Base-by-base conservation (phyloP, 2,797 vertebrate genomes). In the Falco peregrinus region DNA sequence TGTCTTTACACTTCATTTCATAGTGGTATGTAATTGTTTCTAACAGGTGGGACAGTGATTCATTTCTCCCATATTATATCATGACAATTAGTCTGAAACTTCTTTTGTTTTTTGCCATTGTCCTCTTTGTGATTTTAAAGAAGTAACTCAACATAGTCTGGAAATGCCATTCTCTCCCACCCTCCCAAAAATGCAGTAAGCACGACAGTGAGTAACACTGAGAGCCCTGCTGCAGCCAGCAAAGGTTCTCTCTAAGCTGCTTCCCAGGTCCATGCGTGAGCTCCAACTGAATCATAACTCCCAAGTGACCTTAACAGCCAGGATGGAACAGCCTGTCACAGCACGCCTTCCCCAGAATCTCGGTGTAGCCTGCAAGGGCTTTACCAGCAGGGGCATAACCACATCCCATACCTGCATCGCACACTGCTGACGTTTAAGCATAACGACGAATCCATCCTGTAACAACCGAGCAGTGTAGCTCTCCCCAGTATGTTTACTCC, bases 301-400 rank as follows among this genome's bases (percentile, higher is more conserved):
- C 70, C 18, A 28, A 11, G 25, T 2, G 74, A 74, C 29, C 37
- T 41, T 10, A 29, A 29, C 1, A 20, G 69, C 41, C 73, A 43
- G 67, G 48, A 53, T 8, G 4, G 2, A 16, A 54, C 39, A 57
- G 74, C 6, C 0, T 16, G 33, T 61, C 3, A 4, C 45, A 33
- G 33, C 3, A 0, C 14, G 17, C 43, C 67, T 76, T 79, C 28
- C 53, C 37, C 54, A 33, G 56, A 24, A 54, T 15, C n/a, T 10
- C 3, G 50, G 22, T 0, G 0, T 37, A 3, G 3, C 5, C 67
- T 67, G 48, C 26, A 57, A 77, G 47, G 5, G 25, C 51, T 87
- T 37, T 50, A 43, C 20, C 45, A 2, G 22, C 1, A 3, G 10
- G 28, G 64, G 60, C 31, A 75, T 28, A 73, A 16, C 22, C 22